A percentile compares a stretch with the other conserved stretches of the same genome.
Conservation (phyloP, 53 echinoderm and acorn worm genomes). For the Pentamera pediparva region DNA sequence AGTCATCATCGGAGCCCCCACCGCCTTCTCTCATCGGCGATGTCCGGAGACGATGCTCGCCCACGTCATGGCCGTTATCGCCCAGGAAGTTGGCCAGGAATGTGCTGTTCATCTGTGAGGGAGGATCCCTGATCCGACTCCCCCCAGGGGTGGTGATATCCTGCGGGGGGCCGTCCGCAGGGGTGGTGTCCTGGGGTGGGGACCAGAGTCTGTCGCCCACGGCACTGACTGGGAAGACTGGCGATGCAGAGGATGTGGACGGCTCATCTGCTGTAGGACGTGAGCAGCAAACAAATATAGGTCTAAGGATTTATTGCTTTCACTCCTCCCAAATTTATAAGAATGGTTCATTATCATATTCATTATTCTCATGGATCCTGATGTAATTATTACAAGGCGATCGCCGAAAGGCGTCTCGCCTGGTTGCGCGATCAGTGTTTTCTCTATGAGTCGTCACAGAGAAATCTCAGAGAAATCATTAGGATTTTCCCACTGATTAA, state of each 20-base stretch:
- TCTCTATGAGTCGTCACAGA: no score
- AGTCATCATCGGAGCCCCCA: conserved; percentile 39
- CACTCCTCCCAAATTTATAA: no score
- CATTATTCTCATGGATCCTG: no score
- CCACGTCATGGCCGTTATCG: not conserved
- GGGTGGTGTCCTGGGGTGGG: conserved; percentile 1
- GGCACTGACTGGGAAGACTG: conserved; percentile 5
- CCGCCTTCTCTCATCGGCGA: not conserved
- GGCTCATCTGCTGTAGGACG: no score
- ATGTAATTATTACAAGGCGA: no score
- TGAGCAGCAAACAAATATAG: no score
- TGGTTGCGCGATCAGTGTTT: no score
- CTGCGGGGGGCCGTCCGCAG: not conserved
- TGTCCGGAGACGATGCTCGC: not conserved
- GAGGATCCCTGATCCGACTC: not conserved
- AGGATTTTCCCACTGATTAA: no score
- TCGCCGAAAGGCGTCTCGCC: no score
- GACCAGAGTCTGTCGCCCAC: not conserved
- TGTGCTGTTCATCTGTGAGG: conserved; percentile 44
- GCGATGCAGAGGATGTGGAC: conserved; percentile 3
- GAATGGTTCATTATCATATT: no score
- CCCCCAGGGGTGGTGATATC: not conserved
- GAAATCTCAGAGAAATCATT: no score
- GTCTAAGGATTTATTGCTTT: no score
- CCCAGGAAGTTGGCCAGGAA: conserved; percentile 48